Evolutionary conservation across 2,113 vertebrate species (phyloP), one percentile per base, ranked within the genome.

Genomic region (Setophaga kirtlandii): DNA sequence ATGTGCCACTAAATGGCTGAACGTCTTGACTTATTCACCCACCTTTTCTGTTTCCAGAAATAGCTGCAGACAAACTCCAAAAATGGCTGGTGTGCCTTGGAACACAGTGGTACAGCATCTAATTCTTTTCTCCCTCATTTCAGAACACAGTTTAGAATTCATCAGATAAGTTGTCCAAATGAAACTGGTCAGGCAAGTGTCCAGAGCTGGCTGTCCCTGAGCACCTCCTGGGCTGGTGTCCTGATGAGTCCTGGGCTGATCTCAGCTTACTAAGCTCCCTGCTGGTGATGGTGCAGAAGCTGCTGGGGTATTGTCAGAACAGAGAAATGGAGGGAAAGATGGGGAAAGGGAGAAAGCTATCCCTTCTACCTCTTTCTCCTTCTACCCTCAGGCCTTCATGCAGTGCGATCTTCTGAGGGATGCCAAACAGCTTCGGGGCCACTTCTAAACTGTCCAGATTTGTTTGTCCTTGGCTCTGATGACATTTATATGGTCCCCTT

Each of bases 381-480:
- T 19, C 14, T 49, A 3, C 3, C 3, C 9, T 47, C 39, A 59
- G 3, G 0, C 25, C 25, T 82, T 5, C 52, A 37, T 46, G 10
- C 1, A 6, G 7, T 39, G 3, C 0, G 0, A 6, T 84, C 17
- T 9, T 49, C 31, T 28, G 5, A 19, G 21, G 5, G 17, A 31
- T 12, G 15, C 6, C 42, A 67, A 74, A 22, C 0, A 9, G 15
- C n/a, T 62, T 42, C 5, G 9, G 70, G 10, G 15, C 7, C 50
- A 6, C 25, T 67, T 37, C 41, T 73, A 39, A 86, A 77, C 12
- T 64, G 15, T 12, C 21, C 58, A 65, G 21, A 60, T 33, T 41
- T 44, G 2, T 49, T 21, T 87, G 5, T 42, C 37, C 28, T 49
- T 74, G 14, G 4, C 10, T 13, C 17, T 39, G 7, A 58, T 50